phyloP scores from a whole-genome alignment of 2,888 invertebrate species.

The Scaptomyza flava region DNA sequence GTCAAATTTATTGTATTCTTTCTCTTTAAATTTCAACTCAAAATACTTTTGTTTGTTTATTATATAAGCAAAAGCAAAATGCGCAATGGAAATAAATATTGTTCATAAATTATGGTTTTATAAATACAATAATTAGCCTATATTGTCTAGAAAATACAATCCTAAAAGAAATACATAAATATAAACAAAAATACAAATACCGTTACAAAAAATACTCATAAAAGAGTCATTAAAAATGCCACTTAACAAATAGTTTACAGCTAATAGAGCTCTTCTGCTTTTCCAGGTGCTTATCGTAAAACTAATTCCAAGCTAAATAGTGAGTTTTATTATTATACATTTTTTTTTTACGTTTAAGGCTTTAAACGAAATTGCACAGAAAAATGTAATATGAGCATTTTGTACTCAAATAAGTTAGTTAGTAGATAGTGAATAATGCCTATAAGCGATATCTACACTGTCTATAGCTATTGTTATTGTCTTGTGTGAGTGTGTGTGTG shows the following conservation, averaged over 20 bases:
- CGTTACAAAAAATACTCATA: constrained; percentile 49
- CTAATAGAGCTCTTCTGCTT: constrained; percentile 75
- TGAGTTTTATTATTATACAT: constrained; percentile 25
- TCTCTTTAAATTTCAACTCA: constrained; percentile 37
- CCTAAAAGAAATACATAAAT: constrained; percentile 25
- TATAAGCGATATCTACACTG: constrained; percentile 32
- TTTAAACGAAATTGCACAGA: constrained; percentile 67
- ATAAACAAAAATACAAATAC: constrained; percentile 36
- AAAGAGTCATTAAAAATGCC: constrained; percentile 58
- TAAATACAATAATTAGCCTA: constrained; percentile 72
- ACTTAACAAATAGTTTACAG: constrained; percentile 42
- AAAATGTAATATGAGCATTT: constrained; percentile 38
- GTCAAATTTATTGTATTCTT: constrained; percentile 10
- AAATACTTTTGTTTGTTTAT: constrained; percentile 66
- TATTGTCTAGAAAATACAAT: constrained; percentile 46
- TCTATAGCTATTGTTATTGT: constrained; percentile 27
- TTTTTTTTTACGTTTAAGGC: constrained; percentile 34
- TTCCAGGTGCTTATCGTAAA: constrained; percentile 54
- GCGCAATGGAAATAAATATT: constrained; percentile 62
- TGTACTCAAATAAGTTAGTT: constrained; percentile 53
- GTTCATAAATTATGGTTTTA: constrained; percentile 64
- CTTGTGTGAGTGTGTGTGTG: constrained; percentile 13
- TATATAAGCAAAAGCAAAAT: constrained; percentile 57
- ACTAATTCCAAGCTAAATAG: constrained; percentile 55
- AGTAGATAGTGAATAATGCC: constrained; percentile 36